Base-by-base conservation (phyloP, 2,113 vertebrate species). In the Gasterosteus aculeatus region DNA sequence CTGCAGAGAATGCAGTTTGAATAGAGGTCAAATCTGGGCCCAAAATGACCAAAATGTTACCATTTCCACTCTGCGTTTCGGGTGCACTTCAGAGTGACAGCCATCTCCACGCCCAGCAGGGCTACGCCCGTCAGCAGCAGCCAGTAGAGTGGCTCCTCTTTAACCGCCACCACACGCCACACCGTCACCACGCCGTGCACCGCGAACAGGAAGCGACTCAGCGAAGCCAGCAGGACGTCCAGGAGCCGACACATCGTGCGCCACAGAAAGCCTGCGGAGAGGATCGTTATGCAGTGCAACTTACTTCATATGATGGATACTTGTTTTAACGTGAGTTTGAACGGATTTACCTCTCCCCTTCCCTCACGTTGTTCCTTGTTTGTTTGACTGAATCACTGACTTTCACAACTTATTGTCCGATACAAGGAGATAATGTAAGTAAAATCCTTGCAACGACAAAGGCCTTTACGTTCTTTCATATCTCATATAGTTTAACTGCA, bases 41-140 rank as follows among this genome's bases (percentile, higher is more conserved):
- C 41, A 14, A 18, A 9, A n/a, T 35, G 67, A 22, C 14, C 59
- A 14, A 16, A 22, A 3, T 3, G 14, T 86, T 93, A 94, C 94
- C 94, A 95, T 93, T 94, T 94, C 94, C 94, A 95, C 82, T 95
- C 94, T 4, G 90, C 92, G 2, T 93, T 92, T 10, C 46, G 81
- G 57, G 92, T 94, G 68, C 81, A 90, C 81, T 89, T 93, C 56
- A 95, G 77, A 3, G 93, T 95, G 79, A 94, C 42, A 0, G 82
- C 87, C 89, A 94, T 91, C 83, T 95, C 94, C 70, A 93, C 81
- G 0, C 85, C 91, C 61, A 95, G 81, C 53, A 95, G 83, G 51
- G 90, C 84, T 47, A 94, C 92, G 0, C 94, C 94, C 4, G 54
- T 89, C 67, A 94, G 77, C 75, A 95, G 86, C 53, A 94, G 76